Base-by-base conservation (phyloP, 1,140 invertebrate genomes). In the Pantala flavescens region DNA sequence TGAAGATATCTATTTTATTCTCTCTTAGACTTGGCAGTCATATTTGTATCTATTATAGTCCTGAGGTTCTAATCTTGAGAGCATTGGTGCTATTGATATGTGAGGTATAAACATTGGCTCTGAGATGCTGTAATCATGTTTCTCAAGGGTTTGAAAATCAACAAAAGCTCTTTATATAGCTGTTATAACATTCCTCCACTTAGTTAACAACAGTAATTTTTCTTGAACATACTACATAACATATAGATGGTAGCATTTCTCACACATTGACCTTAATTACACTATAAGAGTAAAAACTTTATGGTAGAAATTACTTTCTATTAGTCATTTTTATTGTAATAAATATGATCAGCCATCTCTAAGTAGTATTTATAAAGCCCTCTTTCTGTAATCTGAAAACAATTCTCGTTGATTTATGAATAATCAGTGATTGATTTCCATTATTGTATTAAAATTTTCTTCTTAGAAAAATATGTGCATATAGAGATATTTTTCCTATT, bases 1-100 rank as follows among this genome's bases (percentile, higher is more conserved):
- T 63, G 16, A 63, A 63, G 49, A 63, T 63, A 63, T 63, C 49
- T 63, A 63, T 63, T 63, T 63, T 63, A 63, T 63, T 63, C 49
- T 63, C 3, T 63, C 49, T 63, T 63, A 63, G 49, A 63, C n/a
- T 21, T 63, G 1, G 12, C 49, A 63, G 49, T 63, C 14, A 63
- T 19, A 19, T 63, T 63, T 19, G n/a, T 21, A 19, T 63, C 49
- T 63, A 16, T 63, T 63, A 36, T 36, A 63, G 49, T 3, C 12
- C 49, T 63, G n/a, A 63, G n/a, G 49, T 19, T 63, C 49, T 19
- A 63, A 16, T 63, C 49, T 19, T 21, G 14, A 63, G 14, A 63
- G 49, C 49, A 63, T 63, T 36, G 49, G 49, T 63, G 49, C 49
- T 63, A 63, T 63, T 63, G 49, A 19, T 63, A 7, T 63, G 49